Base-by-base conservation (phyloP, 2,797 vertebrate species). In the Thaleichthys pacificus region DNA sequence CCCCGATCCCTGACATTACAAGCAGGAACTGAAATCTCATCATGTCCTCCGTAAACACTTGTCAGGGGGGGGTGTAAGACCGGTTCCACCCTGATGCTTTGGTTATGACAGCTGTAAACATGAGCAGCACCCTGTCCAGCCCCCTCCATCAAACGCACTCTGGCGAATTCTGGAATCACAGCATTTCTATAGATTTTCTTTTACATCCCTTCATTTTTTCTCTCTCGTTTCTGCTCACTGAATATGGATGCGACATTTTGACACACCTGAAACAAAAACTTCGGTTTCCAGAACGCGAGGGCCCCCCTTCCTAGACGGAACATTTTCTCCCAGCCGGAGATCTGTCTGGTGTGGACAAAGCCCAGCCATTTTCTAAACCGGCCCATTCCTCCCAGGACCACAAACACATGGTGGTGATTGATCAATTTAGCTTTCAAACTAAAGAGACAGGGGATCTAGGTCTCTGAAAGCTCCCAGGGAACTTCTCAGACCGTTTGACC, bases 351-450 rank as follows among this genome's bases (percentile, higher is more conserved):
- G 26, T 67, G 21, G 30, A 30, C 30, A 62, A 8, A 60, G 65
- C 67, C 32, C 68, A 73, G 68, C 73, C 57, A 64, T 47, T 47
- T 71, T 62, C 17, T 70, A 22, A 69, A 64, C 60, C 49, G 21
- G 28, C 49, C 21, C 35, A 17, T 67, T 72, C 21, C 71, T 61
- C 26, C 21, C 21, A 4, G 14, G 66, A 74, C 65, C 58, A 71
- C 64, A 66, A 78, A 72, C 75, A 75, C 73, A 72, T 76, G 80
- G 70, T 17, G 56, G 51, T 61, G 77, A 79, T 75, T 75, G 77
- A 81, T 83, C 72, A 72, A 77, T 72, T 68, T 72, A 61, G 57
- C 77, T 75, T 73, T 75, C 71, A 74, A 70, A 72, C 73, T 70
- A 70, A 75, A 79, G 42, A 15, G 65, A 24, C 5, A 7, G 38